Base-by-base conservation (phyloP, 2,888 invertebrate species). In the Epinotia demarniana region DNA sequence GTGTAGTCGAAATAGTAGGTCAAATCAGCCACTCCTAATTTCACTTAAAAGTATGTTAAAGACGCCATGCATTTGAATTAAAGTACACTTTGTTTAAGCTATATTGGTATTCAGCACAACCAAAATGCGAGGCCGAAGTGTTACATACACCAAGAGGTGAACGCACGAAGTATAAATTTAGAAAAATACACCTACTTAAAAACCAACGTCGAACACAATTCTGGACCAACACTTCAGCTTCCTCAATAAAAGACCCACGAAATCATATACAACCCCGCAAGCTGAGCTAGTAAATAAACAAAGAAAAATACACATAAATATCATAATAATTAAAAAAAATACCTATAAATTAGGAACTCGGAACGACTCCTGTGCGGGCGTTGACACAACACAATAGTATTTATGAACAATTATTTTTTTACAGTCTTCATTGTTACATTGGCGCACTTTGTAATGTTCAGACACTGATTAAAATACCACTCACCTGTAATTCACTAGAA, bases 131-230 rank as follows among this genome's bases (percentile, higher is more conserved):
- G 77, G 78, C 76, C 79, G 83, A 83, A 84, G 84, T 84, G 84
- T 85, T 81, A 86, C 84, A 82, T 78, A 69, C 80, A 63, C 18
- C 68, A n/a, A 72, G 77, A 84, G 86, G 86, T 86, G 85, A 88
- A 87, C 81, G 86, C 80, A 85, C 85, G 79, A 81, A 77, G 81
- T 82, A 77, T 86, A 87, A 84, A 84, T 84, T 85, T 88, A 88
- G 86, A 86, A 83, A 77, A 70, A 73, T 70, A 74, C 70, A 70
- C 72, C 72, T 73, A 76, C 76, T 70, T 64, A 73, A 76, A 72
- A 76, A 61, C 63, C 53, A 53, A 69, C 57, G 49, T 60, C 19
- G 57, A 68, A 67, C 57, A 33, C 57, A 39, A 72, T 49, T 43
- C 19, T 57, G 79, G 78, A 81, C 67, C 3, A 67, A 55, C 19